Evolutionary conservation across 2,888 invertebrate species (phyloP), one percentile per base, ranked within the genome.

Genomic region (Morpho deidamia): DNA sequence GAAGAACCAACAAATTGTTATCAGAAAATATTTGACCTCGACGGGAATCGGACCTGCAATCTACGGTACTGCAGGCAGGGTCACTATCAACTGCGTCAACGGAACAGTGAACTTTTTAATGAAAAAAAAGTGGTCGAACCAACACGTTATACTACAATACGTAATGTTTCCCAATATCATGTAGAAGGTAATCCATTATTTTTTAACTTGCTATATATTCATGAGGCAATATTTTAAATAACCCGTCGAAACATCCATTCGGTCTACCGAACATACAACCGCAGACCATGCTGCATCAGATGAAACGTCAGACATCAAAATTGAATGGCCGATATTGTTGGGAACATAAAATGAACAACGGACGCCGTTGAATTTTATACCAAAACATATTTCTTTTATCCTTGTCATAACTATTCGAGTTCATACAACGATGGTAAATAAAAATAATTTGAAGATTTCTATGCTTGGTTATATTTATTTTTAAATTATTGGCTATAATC

Each of bases 261-360:
- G 44, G 51, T 40, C 44, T 11, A 33, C 11, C 39, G 38, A 33
- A 46, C 37, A 37, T 37, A 46, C 33, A 23, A 44, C 44, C 41
- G 34, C 33, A 48, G 11, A 23, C 44, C 34, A n/a, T 44, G 46
- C 44, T 55, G 50, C 55, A 48, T 59, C 58, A 46, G 53, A 59
- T 56, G 44, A 34, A 41, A 51, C 47, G 55, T 59, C 58, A 51
- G 51, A 51, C 51, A 55, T 50, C 49, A 50, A 34, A 47, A 55
- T 53, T 55, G 49, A 52, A 38, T 39, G 44, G 39, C 11, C 11
- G 11, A 33, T 47, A 33, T 47, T 38, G 38, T 40, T 47, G 39
- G 9, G 33, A 47, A 47, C 40, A 23, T 9, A 38, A 32, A 46
- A 32, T 39, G 32, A n/a, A 38, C 38, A 33, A 35, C 10, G 35